Conservation (phyloP, 2,888 invertebrate species). For the Spisula subtruncata region DNA sequence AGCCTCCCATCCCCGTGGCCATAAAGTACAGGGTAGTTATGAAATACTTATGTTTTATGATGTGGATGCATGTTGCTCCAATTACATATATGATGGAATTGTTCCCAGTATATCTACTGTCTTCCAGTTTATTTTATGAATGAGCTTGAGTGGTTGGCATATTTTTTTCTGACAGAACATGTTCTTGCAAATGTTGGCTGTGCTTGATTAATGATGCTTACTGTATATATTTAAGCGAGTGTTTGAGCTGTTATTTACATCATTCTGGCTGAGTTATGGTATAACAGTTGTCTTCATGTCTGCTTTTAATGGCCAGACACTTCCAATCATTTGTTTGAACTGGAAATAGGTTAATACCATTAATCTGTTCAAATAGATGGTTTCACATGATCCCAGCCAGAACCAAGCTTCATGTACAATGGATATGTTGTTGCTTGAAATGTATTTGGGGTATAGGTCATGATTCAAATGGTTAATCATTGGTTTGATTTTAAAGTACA, state of each 20-base stretch:
- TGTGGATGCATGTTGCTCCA: slow-evolving; percentile 17
- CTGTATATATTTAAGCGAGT: slow-evolving; percentile 5
- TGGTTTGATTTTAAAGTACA: no score
- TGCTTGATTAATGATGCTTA: slow-evolving; percentile 13
- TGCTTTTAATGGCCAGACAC: slow-evolving; percentile 8
- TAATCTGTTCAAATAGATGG: slow-evolving; percentile 17
- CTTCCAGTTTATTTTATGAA: background rate
- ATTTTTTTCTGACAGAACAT: background rate
- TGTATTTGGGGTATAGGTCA: no score
- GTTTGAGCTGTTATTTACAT: slow-evolving; percentile 13
- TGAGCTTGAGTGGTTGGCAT: background rate
- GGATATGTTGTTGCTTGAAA: no score
- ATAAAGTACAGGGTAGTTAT: background rate
- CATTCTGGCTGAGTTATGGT: slow-evolving; percentile 2
- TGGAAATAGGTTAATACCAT: slow-evolving; percentile 17
- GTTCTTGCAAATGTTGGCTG: slow-evolving; percentile 14
- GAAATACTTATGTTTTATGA: slow-evolving; percentile 4
- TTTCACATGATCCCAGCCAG: background rate
- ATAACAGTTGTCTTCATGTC: slow-evolving; percentile 25
- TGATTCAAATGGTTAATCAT: no score
- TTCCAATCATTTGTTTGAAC: slow-evolving; percentile 18
- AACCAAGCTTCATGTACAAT: background rate
- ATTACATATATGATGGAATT: background rate
- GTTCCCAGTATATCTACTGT: background rate
- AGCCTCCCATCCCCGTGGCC: background rate